phyloP scores from a whole-genome alignment of 2,888 invertebrate genomes.

The Pterostichus niger region DNA sequence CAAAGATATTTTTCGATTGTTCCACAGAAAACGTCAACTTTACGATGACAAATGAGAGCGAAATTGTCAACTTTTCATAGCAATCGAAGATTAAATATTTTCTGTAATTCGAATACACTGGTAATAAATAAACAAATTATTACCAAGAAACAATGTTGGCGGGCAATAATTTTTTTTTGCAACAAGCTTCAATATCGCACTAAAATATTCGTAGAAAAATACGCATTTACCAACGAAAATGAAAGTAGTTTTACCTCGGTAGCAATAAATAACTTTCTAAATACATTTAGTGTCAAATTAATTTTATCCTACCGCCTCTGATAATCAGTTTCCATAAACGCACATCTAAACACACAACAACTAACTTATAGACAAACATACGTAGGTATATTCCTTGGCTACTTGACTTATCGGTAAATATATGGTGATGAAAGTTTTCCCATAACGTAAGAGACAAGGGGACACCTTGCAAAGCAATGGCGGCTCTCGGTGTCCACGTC shows the following conservation, averaged over 20 bases:
- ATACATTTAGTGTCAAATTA: not conserved
- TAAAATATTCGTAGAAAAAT: too few species aligned
- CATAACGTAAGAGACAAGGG: not conserved
- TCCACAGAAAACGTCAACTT: too few species aligned
- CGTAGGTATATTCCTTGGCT: not conserved
- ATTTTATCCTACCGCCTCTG: not conserved
- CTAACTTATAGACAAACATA: not conserved
- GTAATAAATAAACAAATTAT: too few species aligned
- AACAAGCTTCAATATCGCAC: too few species aligned
- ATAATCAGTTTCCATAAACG: constrained; percentile 23
- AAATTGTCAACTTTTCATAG: too few species aligned
- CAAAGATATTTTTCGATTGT: too few species aligned
- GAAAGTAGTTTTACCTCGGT: not conserved
- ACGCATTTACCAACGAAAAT: not conserved
- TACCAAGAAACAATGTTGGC: too few species aligned
- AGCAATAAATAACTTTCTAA: constrained; percentile 22
- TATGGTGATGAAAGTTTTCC: constrained; percentile 29
- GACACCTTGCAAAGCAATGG: not conserved
- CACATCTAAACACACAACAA: not conserved
- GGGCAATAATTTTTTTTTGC: too few species aligned
- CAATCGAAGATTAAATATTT: too few species aligned
- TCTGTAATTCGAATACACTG: too few species aligned
- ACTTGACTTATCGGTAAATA: not conserved
- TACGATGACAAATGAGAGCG: too few species aligned
- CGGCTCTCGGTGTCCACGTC: not conserved